Base-by-base conservation (phyloP, 2,113 vertebrate species). In the Pampusana beccarii region DNA sequence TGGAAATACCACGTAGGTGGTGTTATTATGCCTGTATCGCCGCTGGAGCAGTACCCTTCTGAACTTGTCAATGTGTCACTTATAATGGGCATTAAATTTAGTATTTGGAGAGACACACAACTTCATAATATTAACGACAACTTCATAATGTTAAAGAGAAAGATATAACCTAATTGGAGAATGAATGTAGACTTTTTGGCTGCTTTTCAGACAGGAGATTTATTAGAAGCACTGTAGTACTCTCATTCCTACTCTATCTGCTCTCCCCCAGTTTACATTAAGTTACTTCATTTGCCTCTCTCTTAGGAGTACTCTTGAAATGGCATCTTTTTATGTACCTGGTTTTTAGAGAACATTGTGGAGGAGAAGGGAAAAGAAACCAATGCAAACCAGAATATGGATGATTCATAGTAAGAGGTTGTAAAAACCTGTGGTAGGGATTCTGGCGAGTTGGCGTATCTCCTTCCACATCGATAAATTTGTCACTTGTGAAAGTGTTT, bases 141-240 rank as follows among this genome's bases (percentile, higher is more conserved):
- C 72, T 94, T 89, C 86, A 75, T 81, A 87, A 88, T 72, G 51
- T 93, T 96, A 82, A 96, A 90, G 83, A 94, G 75, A 89, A 94
- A 93, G 82, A 70, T 79, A 89, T 65, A 87, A 89, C 46, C 29
- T 86, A 82, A 86, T 70, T 87, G 93, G 75, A 70, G 66, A 92
- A 92, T 81, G 77, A 91, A 91, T 81, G 61, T 78, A 57, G 93
- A 38, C 83, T 44, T 57, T 79, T 85, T 97, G 97, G 90, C 90
- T 79, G 38, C 24, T 86, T 9, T 92, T 92, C 95, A 88, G 65
- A 51, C 34, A 84, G 71, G 67, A 94, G 80, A 91, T 94, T 94
- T 96, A 92, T 92, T 89, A 71, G 86, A 72, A 88, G 75, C 18
- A 29, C 33, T 40, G 7, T 77, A 48, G 33, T 54, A 67, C 71